Evolutionary conservation across 64 coral and sea anemone species (phyloP).

Genomic region (Astreopora myriophthalma): DNA sequence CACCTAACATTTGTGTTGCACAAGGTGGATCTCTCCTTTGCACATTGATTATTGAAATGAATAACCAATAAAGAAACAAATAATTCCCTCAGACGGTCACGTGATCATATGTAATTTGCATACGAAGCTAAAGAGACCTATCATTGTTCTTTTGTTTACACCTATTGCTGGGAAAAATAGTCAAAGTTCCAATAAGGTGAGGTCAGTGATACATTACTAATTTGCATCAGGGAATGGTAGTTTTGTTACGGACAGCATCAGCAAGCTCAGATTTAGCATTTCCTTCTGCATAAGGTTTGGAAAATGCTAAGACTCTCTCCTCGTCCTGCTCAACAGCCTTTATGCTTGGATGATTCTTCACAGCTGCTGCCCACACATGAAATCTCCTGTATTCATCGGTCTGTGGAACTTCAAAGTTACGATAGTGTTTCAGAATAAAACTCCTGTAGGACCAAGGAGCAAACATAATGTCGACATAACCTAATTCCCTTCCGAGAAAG

Average conservation of each 20-base stretch:
- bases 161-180: too few relatives aligned
- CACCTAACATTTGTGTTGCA: too few relatives aligned
- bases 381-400: conserved; percentile 43
- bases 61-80: too few relatives aligned
- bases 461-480: conserved; percentile 63
- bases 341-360: conserved; percentile 29
- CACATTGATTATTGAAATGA: too few relatives aligned
- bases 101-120: too few relatives aligned
- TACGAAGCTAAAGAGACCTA: too few relatives aligned
- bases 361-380: conserved; percentile 30
- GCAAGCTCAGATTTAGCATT: conserved; percentile 57
- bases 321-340: conserved; percentile 49
- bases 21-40: too few relatives aligned
- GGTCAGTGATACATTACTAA: too few relatives aligned
- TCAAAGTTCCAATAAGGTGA: too few relatives aligned
- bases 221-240: background rate
- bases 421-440: conserved; percentile 38
- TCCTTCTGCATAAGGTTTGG: conserved; percentile 43
- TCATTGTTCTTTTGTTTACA: too few relatives aligned
- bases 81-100: too few relatives aligned
- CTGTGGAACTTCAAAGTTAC: conserved; percentile 39
- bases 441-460: conserved; percentile 49
- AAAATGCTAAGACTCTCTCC: conserved; percentile 26
- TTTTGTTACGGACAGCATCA: conserved; percentile 28
- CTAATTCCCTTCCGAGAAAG: conserved; percentile 28